phyloP scores from a whole-genome alignment of 1,140 invertebrate genomes.

The Arion vulgaris region DNA sequence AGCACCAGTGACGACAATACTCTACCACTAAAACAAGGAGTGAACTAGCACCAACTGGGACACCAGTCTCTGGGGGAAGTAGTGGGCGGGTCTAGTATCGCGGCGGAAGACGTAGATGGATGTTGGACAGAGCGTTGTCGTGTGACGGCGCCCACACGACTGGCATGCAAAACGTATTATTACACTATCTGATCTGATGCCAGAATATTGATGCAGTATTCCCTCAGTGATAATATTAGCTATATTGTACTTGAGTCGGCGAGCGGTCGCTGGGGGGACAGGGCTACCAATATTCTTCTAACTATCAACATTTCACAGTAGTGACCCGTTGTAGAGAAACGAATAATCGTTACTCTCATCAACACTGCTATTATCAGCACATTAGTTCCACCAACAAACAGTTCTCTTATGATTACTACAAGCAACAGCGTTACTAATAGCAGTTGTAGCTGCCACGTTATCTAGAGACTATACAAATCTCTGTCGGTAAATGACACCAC shows the following conservation, averaged over 20 bases:
- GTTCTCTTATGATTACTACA: no score
- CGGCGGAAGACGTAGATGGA: constrained; percentile 8
- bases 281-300: neutral
- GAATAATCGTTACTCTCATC: neutral
- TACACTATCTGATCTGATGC: constrained; percentile 15
- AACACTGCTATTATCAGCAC: neutral
- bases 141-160: constrained; percentile 9
- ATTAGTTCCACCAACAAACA: neutral
- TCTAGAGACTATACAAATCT: no score
- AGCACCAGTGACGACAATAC: neutral
- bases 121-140: constrained; percentile 9
- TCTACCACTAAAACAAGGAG: neutral
- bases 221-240: constrained; percentile 14
- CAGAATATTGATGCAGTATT: constrained; percentile 18
- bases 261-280: neutral
- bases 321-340: neutral
- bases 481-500: no score
- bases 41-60: neutral
- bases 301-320: neutral
- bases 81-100: neutral
- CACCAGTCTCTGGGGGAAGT: neutral
- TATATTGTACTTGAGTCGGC: neutral
- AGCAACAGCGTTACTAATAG: no score
- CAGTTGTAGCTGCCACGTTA: no score
- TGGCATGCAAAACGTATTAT: constrained; percentile 33